phyloP scores from a whole-genome alignment of 2,113 vertebrate genomes.

The Boulengeromyrus knoepffleri region DNA sequence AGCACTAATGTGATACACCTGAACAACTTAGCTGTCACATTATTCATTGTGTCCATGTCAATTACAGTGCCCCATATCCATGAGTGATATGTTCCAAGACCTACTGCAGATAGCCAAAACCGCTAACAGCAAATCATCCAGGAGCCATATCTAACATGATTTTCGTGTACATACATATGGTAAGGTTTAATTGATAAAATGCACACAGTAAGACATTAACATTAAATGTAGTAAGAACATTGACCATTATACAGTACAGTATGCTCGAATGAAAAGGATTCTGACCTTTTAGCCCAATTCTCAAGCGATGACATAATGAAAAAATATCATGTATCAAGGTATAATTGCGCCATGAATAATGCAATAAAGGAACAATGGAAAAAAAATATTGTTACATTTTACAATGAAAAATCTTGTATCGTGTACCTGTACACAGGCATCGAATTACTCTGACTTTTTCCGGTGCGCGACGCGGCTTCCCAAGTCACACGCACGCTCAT shows the following conservation, averaged over 20 bases:
- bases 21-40: background rate
- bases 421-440: background rate
- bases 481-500: background rate
- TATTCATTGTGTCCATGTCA: background rate
- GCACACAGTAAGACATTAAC: background rate
- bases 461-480: background rate
- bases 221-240: background rate
- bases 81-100: background rate
- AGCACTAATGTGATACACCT: background rate
- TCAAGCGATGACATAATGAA: background rate
- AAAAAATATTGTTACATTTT: background rate
- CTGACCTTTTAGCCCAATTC: background rate
- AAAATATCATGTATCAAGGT: background rate
- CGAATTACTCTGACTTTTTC: background rate
- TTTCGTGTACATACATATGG: background rate
- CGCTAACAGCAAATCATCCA: background rate
- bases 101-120: background rate
- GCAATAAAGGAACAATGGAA: background rate
- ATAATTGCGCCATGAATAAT: background rate
- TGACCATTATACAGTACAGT: background rate
- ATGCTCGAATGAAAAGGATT: background rate
- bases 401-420: background rate
- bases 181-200: background rate
- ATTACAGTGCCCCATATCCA: background rate
- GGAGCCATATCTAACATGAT: background rate